Evolutionary conservation across 2,888 invertebrate genomes (phyloP), one percentile per base, ranked within the genome.

Genomic region (Orthonevra nobilis): DNA sequence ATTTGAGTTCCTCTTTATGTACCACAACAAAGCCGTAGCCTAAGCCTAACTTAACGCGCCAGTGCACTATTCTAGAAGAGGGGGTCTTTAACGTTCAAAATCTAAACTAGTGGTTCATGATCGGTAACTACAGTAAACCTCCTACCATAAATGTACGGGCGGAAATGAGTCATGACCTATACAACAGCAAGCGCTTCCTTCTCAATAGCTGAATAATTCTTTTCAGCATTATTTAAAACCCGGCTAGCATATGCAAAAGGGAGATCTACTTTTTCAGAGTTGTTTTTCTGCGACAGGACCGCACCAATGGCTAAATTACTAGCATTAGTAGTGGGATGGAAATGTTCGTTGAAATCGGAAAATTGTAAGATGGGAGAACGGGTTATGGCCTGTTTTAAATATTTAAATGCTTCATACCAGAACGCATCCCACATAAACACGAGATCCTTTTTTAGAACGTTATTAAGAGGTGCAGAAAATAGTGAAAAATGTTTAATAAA

Each of bases 31-130:
- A 44, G 10, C 26, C 44, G 30, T 81, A 85, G 46, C 84, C 83
- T 23, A n/a, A n/a, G n/a, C 5, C 23, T 23, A 23, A 5, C 23
- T 23, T 23, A 5, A 23, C 5, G 38, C 82, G 40, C 84, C 84
- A 85, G 19, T 84, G 50, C 5, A 83, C 58, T 2, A 86, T 40
- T 42, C 83, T 64, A 0, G 82, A 77, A 20, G 68, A 81, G 23
- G 23, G n/a, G 23, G 23, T 17, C 36, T 1, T 38, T 15, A 6
- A 38, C 6, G 7, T 10, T 14, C 12, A 36, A 36, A 12, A 36
- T 36, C 36, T 6, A 36, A 6, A 36, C 14, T 6, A 36, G 36
- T 7, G 36, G 36, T 15, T 23, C 5, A 5, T 23, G 23, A 5
- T 23, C 23, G 23, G 3, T 81, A 81, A 20, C 84, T 83, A 48